Conservation (phyloP, 2,888 invertebrate genomes). For the Eupelmus urozonus region DNA sequence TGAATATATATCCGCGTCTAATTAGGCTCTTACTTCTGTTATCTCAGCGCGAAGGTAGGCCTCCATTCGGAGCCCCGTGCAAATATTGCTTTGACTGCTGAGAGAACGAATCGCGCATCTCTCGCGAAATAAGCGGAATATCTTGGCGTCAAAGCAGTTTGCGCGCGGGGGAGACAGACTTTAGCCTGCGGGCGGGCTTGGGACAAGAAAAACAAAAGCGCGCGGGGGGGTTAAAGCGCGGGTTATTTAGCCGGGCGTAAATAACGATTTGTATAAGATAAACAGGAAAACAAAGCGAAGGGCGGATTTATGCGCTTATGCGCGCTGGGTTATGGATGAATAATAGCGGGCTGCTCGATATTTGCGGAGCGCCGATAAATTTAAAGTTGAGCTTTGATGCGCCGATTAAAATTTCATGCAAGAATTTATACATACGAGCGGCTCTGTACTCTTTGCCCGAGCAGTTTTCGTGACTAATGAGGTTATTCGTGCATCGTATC, state of each 20-base stretch:
- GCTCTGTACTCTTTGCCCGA: conserved; percentile 28
- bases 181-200: no score
- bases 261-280: conserved; percentile 27
- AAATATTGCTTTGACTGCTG: conserved; percentile 39
- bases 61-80: no score
- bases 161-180: background rate
- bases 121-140: no score
- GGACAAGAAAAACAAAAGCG: no score
- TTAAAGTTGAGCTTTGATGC: background rate
- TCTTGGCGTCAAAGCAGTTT: background rate
- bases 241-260: background rate
- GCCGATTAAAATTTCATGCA: conserved; percentile 43
- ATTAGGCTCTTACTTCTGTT: conserved; percentile 59
- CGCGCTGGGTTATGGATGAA: no score
- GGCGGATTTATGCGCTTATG: conserved; percentile 12
- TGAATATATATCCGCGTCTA: conserved; percentile 58
- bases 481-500: conserved; percentile 37
- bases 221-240: no score
- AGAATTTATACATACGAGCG: conserved; percentile 45
- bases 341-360: no score
- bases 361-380: conserved; percentile 16
- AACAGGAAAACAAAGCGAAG: background rate
- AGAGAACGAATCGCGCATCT: no score
- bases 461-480: conserved; percentile 36
- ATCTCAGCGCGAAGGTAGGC: no score